Evolutionary conservation across 2,113 vertebrate genomes (phyloP), one percentile per base, ranked within the genome.

Genomic region (Hirundichthys speculiger): DNA sequence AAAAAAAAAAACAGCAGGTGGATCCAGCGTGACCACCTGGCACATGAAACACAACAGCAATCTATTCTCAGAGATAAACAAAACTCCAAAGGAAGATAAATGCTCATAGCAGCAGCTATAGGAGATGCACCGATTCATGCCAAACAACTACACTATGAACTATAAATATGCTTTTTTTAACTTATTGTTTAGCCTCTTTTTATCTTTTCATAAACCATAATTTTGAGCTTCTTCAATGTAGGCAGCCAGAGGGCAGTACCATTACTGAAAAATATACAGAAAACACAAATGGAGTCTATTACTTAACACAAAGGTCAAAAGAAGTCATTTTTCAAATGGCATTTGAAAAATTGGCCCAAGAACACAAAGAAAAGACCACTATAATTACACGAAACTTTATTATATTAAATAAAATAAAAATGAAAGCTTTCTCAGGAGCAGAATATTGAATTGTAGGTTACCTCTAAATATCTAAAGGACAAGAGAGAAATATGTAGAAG

Each of bases 281-380:
- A 54, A 61, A 64, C 43, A 67, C 30, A 64, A 63, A 74, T 27
- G 45, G 30, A 72, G 46, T 59, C 42, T 21, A 52, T 65, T 70
- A 54, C 41, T 30, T 5, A 10, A 18, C 1, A 57, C 46, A 13
- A 73, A 48, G 30, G 56, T 63, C 19, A 56, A 10, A 27, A 25
- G 18, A 54, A 42, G 68, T 59, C 42, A 21, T 43, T 45, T 16
- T 45, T n/a, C 7, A 6, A 43, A 3, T 14, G 52, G 39, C 18
- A 47, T 50, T 13, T 55, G 13, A 65, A 48, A 73, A 30, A 58
- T 52, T 4, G 4, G 10, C 15, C 45, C n/a, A 43, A 21, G 16
- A 14, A 20, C 43, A 64, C 8, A 14, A 64, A 13, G 25, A 15
- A 14, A 64, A 13, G 25, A 15, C 1, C 1, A n/a, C 41, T 24